phyloP scores from a whole-genome alignment of 2,888 invertebrate genomes.

The Volucella inflata region DNA sequence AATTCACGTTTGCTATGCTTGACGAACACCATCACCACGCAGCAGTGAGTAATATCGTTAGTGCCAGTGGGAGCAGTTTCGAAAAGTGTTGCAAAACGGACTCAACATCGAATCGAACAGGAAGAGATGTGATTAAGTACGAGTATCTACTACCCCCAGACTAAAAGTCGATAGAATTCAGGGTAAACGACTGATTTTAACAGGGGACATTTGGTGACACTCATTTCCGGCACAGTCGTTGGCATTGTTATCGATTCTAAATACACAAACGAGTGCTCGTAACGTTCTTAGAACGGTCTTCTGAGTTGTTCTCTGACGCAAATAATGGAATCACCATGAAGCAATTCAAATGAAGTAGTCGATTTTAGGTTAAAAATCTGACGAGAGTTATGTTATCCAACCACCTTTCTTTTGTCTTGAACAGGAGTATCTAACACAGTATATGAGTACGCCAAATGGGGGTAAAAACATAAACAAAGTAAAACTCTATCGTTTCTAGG shows the following conservation, averaged over 20 bases:
- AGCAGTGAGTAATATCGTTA: slow-evolving; percentile 21
- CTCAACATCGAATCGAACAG: neutral
- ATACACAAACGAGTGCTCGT: neutral
- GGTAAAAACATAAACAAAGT: slow-evolving; percentile 1
- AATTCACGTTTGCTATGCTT: slow-evolving; percentile 18
- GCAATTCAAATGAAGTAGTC: no score
- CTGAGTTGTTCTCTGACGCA: no score
- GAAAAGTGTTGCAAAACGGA: slow-evolving; percentile 27
- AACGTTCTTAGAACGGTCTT: no score
- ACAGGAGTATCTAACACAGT: no score
- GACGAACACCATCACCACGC: slow-evolving; percentile 1
- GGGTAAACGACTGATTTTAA: slow-evolving; percentile 37
- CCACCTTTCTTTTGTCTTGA: no score
- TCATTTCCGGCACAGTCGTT: slow-evolving; percentile 30
- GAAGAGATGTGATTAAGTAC: slow-evolving; percentile 4
- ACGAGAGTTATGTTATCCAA: no score
- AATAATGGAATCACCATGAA: no score
- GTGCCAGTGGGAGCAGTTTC: slow-evolving; percentile 1
- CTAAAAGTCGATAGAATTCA: slow-evolving; percentile 10
- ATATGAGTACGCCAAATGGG: no score
- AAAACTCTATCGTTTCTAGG: slow-evolving; percentile 43
- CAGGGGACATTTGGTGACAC: neutral
- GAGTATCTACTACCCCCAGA: neutral
- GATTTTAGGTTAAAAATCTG: no score
- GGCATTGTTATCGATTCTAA: neutral